phyloP scores from a whole-genome alignment of 2,888 invertebrate species.

The Acanthopleura granulata region DNA sequence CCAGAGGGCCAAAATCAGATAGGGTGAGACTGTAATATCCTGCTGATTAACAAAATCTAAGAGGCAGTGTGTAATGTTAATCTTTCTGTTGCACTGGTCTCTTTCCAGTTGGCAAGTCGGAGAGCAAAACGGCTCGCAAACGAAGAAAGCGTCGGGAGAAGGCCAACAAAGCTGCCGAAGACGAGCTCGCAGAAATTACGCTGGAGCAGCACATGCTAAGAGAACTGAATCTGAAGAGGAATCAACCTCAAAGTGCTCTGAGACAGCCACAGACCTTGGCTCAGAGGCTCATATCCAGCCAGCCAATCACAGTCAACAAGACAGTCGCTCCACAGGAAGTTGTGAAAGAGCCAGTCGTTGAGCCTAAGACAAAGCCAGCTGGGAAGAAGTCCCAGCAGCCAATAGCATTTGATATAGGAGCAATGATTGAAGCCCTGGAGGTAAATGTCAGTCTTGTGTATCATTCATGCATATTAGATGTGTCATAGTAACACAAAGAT shows the following conservation, averaged over 20 bases:
- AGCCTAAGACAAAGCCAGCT: slow-evolving; percentile 13
- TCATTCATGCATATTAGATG: no score
- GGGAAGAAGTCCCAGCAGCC: slow-evolving; percentile 63
- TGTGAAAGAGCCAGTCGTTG: neutral
- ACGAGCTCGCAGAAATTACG: slow-evolving; percentile 67
- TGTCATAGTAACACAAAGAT: no score
- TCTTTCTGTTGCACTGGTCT: neutral
- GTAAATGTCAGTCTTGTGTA: slow-evolving; percentile 34
- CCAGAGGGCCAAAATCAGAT: no score
- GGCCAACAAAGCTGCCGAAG: slow-evolving; percentile 65
- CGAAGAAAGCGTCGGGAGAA: slow-evolving; percentile 61
- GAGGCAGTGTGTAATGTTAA: no score
- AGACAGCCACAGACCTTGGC: slow-evolving; percentile 72
- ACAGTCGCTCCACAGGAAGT: neutral
- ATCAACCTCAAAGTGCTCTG: slow-evolving; percentile 75
- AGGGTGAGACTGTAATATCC: no score
- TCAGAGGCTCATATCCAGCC: neutral
- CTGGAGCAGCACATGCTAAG: slow-evolving; percentile 66
- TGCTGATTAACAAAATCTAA: no score
- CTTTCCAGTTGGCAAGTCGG: slow-evolving; percentile 16
- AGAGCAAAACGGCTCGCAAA: slow-evolving; percentile 50
- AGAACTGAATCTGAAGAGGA: slow-evolving; percentile 56
- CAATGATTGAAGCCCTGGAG: slow-evolving; percentile 65
- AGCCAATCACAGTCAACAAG: slow-evolving; percentile 2
- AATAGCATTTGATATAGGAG: slow-evolving; percentile 62